Evolutionary conservation across 2,888 invertebrate species (phyloP), one percentile per base, ranked within the genome.

Genomic region (Alsophila aescularia): DNA sequence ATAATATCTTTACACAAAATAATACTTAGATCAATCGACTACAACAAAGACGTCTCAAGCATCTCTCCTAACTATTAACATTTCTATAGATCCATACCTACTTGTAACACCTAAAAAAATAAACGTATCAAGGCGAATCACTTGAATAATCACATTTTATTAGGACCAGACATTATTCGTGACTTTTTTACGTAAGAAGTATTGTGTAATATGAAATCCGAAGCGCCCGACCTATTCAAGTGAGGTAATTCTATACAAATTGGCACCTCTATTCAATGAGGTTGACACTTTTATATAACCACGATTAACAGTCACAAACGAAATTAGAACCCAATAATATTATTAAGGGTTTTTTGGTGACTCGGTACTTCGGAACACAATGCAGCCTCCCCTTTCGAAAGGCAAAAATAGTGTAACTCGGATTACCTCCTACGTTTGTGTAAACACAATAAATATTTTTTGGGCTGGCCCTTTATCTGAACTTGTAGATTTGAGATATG

Each of bases 241-340:
- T 70, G 73, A 71, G 72, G 83, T 80, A 85, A 86, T 73, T 76
- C 83, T 81, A 89, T 87, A 83, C 85, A 88, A 87, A 85, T 88
- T 88, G 90, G 85, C 85, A 87, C 84, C 79, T 83, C 88, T 76
- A 89, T 92, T 89, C 77, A 83, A 43, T 50, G 51, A 58, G 47
- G 73, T 74, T 90, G 92, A 92, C 92, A 92, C 81, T 87, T 92
- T 90, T 88, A 92, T 87, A 85, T 75, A 75, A 77, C 74, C 74
- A 76, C 90, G 88, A 89, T 92, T 90, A 90, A 90, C 80, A 86
- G 73, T 81, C 74, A 81, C 78, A 90, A 89, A 85, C 84, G 92
- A 91, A 92, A 92, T 92, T 91, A 92, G 92, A 92, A 66, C 86
- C 92, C 90, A 92, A 92, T 92, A 89, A 91, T 89, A 89, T 88